Conservation (phyloP, 2,797 vertebrate species). For the Benthosema pterotum region DNA sequence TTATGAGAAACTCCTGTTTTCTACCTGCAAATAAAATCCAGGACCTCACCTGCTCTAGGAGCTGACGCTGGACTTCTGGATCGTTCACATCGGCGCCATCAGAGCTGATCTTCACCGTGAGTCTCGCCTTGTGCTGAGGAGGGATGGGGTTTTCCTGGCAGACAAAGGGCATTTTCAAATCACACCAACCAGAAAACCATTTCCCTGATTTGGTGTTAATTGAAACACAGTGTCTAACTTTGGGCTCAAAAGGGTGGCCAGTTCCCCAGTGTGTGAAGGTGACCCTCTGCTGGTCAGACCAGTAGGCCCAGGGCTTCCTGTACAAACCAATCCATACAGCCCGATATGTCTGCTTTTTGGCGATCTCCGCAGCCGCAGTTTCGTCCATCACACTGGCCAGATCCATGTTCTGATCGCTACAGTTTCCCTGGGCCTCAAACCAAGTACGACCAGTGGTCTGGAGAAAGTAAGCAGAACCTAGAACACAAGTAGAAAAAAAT, state of each 20-base stretch:
- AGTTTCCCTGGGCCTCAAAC: slow-evolving; percentile 11
- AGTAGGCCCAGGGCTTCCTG: slow-evolving; percentile 31
- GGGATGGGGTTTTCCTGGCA: slow-evolving; percentile 19
- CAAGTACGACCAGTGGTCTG: no score
- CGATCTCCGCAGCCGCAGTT: not conserved
- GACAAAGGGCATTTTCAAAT: not conserved
- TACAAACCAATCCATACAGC: slow-evolving; percentile 67
- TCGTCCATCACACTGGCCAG: slow-evolving; percentile 37
- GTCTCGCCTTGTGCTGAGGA: not conserved
- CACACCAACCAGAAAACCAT: slow-evolving; percentile 15
- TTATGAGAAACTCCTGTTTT: no score
- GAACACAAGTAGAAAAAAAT: no score
- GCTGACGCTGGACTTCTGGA: slow-evolving; percentile 25
- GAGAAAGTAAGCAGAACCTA: not conserved
- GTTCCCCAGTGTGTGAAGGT: slow-evolving; percentile 55
- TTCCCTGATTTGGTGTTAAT: not conserved
- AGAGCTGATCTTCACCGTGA: slow-evolving; percentile 41
- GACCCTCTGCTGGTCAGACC: slow-evolving; percentile 48
- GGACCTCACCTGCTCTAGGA: slow-evolving; percentile 45
- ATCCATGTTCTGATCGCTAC: slow-evolving; percentile 36
- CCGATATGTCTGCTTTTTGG: not conserved
- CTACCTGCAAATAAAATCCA: no score
- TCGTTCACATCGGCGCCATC: slow-evolving; percentile 43
- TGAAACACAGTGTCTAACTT: not conserved
- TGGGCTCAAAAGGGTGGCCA: no score